Conservation (phyloP, 2,888 invertebrate species). For the Lamellibrachia columna region DNA sequence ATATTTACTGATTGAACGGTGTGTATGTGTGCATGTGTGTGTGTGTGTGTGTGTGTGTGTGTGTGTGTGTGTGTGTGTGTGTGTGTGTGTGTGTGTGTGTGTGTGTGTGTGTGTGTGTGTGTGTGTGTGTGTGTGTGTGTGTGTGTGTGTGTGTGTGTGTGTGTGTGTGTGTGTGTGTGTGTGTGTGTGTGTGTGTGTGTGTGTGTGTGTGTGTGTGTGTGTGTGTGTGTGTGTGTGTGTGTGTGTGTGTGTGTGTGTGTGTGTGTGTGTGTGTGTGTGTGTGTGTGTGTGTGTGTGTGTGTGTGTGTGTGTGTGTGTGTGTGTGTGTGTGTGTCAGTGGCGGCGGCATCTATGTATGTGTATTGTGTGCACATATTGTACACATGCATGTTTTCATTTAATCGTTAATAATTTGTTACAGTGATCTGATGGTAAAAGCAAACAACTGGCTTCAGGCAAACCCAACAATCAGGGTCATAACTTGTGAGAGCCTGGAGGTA, state of each 20-base stretch:
- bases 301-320: no score
- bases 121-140: no score
- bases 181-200: slow-evolving; percentile 13
- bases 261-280: slow-evolving; percentile 14
- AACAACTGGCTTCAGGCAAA: neutral
- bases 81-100: no score
- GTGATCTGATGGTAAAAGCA: neutral
- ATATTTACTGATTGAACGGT: neutral
- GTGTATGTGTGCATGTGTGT: slow-evolving; percentile 6
- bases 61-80: no score
- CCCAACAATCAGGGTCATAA: neutral
- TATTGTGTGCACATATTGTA: neutral
- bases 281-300: neutral
- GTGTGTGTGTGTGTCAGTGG: no score
- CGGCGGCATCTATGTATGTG: neutral
- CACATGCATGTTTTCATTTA: neutral
- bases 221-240: slow-evolving; percentile 5
- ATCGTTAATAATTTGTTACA: neutral
- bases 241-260: slow-evolving; percentile 5
- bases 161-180: slow-evolving; percentile 1
- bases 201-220: slow-evolving; percentile 13
- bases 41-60: no score
- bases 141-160: no score
- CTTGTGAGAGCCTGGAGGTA: neutral
- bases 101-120: neutral